Base-by-base conservation (phyloP, 1,140 invertebrate species). In the Drosophila kohkoa region DNA sequence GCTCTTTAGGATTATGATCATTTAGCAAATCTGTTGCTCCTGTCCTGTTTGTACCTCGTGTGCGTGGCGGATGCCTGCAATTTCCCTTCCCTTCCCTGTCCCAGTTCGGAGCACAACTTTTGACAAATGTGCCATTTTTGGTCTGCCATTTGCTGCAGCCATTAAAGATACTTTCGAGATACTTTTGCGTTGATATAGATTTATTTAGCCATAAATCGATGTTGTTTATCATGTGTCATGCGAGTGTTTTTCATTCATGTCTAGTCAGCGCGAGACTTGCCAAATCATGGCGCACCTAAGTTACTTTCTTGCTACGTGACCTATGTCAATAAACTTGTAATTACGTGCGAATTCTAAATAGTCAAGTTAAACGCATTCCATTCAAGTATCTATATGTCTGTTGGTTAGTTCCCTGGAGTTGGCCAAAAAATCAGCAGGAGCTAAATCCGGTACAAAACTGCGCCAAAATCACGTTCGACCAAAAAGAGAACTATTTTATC, bases 21-120 rank as follows among this genome's bases (percentile, higher is more conserved):
- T 92, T 92, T 74, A 82, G 90, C 77, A 92, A 92, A 92, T 92
- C 90, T 92, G 91, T 92, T 92, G 91, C 91, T 90, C 90, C 85
- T 89, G 85, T 70, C 20, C 20, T 48, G 59, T 28, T 57, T 62
- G 46, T 59, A 58, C 49, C 60, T 64, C 59, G 72, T 79, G 73
- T 48, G 75, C 79, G 75, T 81, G 54, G 55, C 78, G 82, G 66
- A 83, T 77, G 73, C 35, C 58, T 74, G 58, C 66, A 41, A 60
- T 66, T 82, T 38, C 30, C 20, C 3, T 43, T n/a, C 49, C 45
- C 63, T n/a, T 28, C 59, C 30, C 41, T 55, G 65, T n/a, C 30
- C 45, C 35, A 10, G 2, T 38, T 5, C 32, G 32, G 7, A 2
- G 32, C 35, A 10, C 35, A 67, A 75, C 77, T 83, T 72, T 81